These are phyloP conservation scores for Chelidonichthys spinosus DNA, from an alignment of 2,797 vertebrate genomes.

Conservation along the genomic window DNA sequence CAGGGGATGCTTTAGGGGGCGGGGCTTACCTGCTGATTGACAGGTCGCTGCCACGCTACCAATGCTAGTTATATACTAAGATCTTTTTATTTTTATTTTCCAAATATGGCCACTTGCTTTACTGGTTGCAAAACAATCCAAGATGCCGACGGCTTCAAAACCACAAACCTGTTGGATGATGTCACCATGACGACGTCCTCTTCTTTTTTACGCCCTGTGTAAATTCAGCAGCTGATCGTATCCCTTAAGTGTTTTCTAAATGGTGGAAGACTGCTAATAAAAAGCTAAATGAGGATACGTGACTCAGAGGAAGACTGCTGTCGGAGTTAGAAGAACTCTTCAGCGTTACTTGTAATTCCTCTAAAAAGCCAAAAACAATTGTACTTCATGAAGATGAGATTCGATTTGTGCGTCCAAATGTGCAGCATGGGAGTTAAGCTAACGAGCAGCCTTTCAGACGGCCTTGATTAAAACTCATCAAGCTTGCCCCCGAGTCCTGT, in stretches of 20 bases:
- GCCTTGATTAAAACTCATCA: slow-evolving; percentile 9
- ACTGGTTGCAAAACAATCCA: neutral
- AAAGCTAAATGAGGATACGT: too few relatives aligned
- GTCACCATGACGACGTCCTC: neutral
- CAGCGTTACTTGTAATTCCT: neutral
- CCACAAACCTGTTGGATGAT: neutral
- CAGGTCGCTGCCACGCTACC: neutral
- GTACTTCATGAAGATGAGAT: neutral
- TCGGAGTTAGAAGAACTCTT: neutral
- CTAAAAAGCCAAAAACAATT: neutral
- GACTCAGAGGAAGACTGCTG: neutral
- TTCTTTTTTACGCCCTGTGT: neutral
- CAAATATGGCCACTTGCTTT: neutral
- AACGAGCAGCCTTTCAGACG: slow-evolving; percentile 5
- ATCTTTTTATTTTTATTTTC: too few relatives aligned
- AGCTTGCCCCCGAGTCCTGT: slow-evolving; percentile 7
- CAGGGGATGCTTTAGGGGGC: neutral
- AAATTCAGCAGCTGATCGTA: too few relatives aligned
- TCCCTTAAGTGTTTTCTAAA: neutral
- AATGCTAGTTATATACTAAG: too few relatives aligned
- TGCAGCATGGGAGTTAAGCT: neutral
- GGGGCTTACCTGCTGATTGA: neutral
- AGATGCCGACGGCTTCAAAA: neutral
- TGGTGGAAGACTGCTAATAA: neutral
- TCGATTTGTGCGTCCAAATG: slow-evolving; percentile 11